phyloP scores from a whole-genome alignment of 2,888 invertebrate genomes.

The Diaphora mendica region DNA sequence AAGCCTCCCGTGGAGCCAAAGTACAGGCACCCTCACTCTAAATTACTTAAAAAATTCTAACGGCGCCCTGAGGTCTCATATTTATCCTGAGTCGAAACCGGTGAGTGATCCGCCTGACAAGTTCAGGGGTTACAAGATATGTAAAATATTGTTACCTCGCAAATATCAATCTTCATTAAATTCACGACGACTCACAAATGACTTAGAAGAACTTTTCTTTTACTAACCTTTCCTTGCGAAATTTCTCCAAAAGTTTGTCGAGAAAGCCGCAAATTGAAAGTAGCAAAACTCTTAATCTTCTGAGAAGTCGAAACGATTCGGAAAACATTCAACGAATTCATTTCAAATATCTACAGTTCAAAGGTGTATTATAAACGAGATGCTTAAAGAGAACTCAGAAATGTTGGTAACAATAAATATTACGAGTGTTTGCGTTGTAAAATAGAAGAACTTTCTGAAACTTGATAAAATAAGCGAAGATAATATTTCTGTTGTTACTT shows the following conservation, averaged over 20 bases:
- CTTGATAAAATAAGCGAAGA: not conserved
- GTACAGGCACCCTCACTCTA: too few species aligned
- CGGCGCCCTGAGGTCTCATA: too few species aligned
- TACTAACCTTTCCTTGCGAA: slow-evolving; percentile 26
- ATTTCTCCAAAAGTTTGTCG: slow-evolving; percentile 31
- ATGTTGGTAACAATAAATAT: not conserved
- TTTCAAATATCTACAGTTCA: slow-evolving; percentile 16
- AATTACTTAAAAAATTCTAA: too few species aligned
- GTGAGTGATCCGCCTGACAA: too few species aligned
- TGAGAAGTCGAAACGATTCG: slow-evolving; percentile 26
- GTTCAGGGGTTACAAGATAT: too few species aligned
- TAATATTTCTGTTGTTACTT: not conserved
- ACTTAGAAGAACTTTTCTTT: slow-evolving; percentile 26
- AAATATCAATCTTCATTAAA: slow-evolving; percentile 22
- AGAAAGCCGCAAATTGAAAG: slow-evolving; percentile 43
- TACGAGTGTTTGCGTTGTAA: not conserved
- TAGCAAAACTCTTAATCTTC: slow-evolving; percentile 37
- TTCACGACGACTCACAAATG: slow-evolving; percentile 30
- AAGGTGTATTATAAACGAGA: slow-evolving; percentile 13
- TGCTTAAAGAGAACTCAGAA: not conserved
- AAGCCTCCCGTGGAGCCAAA: too few species aligned
- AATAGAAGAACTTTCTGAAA: not conserved
- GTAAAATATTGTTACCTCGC: slow-evolving; percentile 6
- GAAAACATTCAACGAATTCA: slow-evolving; percentile 14
- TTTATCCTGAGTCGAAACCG: too few species aligned